Evolutionary conservation across 1,140 invertebrate genomes (phyloP), one percentile per base, ranked within the genome.

Genomic region (Euschistus heros): DNA sequence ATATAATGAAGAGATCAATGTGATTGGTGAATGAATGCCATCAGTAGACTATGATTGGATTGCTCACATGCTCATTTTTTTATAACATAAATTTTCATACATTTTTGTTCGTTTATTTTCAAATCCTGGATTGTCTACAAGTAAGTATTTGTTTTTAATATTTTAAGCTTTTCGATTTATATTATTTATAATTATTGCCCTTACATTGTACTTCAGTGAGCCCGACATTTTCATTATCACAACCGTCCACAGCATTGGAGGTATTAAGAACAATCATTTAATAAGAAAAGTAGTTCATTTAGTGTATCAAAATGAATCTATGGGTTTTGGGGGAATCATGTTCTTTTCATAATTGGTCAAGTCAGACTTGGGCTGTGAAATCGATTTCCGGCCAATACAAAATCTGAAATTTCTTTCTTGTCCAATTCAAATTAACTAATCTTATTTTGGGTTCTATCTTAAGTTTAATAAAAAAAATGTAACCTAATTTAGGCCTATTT

Each of bases 261-360:
- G 54, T 57, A 57, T 57, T 57, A 15, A 57, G 24, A 57, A 57
- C 54, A 57, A 57, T 57, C 54, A 57, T 17, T 57, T 50, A 20
- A 50, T 50, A 20, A 37, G 33, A 37, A 37, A 18, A 50, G 8
- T 50, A 50, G 47, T 50, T 22, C 22, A 50, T 50, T 50, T 50
- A 50, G n/a, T 8, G 5, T 50, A 20, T 22, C n/a, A 50, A 20
- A 50, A 50, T 20, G 22, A 50, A 50, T 50, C n/a, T 37, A 37
- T 10, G 33, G 47, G n/a, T 20, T 50, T 50, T 5, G 6, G 47
- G 17, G 47, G 10, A 50, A 20, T 50, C 2, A 50, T 20, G 6
- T 5, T 50, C n/a, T 22, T 20, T 50, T 50, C 22, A 20, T n/a
- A 50, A 20, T 22, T 20, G n/a, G 22, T 22, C 22, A 50, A 50